These are phyloP conservation scores for Eospalax fontanierii DNA, from an alignment of 2,797 vertebrate species.

Conservation along the genomic window DNA sequence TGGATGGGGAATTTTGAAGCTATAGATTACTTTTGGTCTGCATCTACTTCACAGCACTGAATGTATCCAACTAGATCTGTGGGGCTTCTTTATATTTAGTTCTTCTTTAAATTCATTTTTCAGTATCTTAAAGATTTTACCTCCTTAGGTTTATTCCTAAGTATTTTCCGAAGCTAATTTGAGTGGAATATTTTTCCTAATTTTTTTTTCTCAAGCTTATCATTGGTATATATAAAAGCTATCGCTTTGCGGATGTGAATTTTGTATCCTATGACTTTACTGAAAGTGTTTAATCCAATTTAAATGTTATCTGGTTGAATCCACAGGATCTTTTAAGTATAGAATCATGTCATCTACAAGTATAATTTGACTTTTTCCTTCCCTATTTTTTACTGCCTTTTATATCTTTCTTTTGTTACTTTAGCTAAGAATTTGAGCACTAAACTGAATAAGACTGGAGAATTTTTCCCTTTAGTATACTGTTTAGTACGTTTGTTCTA, in stretches of 20 bases:
- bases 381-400: neutral
- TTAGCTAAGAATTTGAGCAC: neutral
- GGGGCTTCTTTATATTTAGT: neutral
- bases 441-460: neutral
- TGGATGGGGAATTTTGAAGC: neutral
- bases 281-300: neutral
- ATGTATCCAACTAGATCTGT: neutral
- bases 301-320: neutral
- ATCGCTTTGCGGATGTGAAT: neutral
- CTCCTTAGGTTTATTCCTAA: neutral
- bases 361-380: neutral
- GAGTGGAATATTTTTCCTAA: neutral
- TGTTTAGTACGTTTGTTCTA: neutral
- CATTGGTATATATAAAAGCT: neutral
- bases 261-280: neutral
- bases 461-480: neutral
- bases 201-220: neutral
- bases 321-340: neutral
- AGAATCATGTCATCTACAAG: neutral
- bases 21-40: neutral
- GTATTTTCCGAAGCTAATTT: neutral
- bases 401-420: neutral
- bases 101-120: neutral
- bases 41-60: neutral
- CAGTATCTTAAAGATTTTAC: neutral